Evolutionary conservation across 2,888 invertebrate genomes (phyloP), one percentile per base, ranked within the genome.

Genomic region (Chymomyza amoena): DNA sequence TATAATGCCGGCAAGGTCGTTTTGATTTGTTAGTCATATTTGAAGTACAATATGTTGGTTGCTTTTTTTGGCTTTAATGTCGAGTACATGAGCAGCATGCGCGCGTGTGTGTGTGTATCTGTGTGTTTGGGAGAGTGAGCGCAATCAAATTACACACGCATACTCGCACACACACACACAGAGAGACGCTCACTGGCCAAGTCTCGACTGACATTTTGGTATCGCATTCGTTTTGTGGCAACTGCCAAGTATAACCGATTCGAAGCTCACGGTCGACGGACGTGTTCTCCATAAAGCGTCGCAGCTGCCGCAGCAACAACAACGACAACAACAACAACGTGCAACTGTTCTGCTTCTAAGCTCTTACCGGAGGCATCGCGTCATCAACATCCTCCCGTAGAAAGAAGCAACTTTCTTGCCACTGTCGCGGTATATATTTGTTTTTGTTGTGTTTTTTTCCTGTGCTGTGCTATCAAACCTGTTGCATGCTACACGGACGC

Each of bases 181-280:
- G n/a, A n/a, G n/a, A n/a, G 15, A 18, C 45, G 39, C 20, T 39
- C 10, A 6, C 16, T 6, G 16, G 39, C 13, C 32, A 18, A 20
- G 15, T 61, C n/a, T 54, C 6, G 4, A n/a, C 54, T 2, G n/a
- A n/a, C n/a, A n/a, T 65, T 32, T 67, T 59, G 70, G 70, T 66
- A 76, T 63, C 68, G 74, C 69, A 25, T 2, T 32, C 32, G 32
- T 57, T 57, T 57, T 20, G 25, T 15, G 57, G 57, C 57, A 57
- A 28, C 10, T 65, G 70, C 69, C 61, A 68, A 16, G 20, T 84
- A 83, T 77, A 84, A 70, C 67, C 77, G 68, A 82, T 76, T 84
- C 68, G 72, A 78, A 75, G 76, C 76, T 84, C 87, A 76, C 70
- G 68, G 77, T 66, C 70, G 76, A 73, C 84, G 78, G 82, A 84